Evolutionary conservation across 2,797 vertebrate species (phyloP).

Genomic region (Ibycter americanus): DNA sequence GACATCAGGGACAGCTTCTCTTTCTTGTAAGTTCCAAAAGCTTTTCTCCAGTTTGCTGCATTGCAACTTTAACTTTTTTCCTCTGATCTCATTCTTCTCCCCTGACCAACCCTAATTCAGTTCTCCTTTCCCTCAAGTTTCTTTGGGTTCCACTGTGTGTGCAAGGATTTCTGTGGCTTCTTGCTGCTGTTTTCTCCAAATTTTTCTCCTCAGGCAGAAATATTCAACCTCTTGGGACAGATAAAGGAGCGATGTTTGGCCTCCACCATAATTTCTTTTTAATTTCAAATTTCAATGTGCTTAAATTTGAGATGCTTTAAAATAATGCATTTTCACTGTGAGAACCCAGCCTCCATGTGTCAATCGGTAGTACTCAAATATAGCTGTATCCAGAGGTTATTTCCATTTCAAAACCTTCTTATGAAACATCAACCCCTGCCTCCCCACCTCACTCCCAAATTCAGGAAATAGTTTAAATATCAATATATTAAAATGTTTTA

Average conservation of each 20-base stretch:
- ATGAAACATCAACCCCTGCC: not conserved
- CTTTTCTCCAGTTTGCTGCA: not conserved
- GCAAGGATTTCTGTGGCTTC: not conserved
- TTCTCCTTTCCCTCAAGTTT: not conserved
- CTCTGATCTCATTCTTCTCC: not conserved
- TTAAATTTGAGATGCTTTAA: not conserved
- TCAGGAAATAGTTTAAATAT: not conserved
- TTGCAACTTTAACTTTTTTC: not conserved
- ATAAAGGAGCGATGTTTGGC: not conserved
- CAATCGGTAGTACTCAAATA: not conserved
- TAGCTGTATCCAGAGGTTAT: not conserved
- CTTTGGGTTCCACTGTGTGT: not conserved
- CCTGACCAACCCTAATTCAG: not conserved
- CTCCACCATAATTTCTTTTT: not conserved
- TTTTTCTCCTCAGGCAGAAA: not conserved
- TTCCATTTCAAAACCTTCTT: not conserved
- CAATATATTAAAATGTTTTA: not conserved
- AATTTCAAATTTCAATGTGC: not conserved
- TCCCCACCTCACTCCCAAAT: not conserved
- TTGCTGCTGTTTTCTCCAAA: not conserved
- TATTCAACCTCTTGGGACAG: not conserved
- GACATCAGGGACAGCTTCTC: not conserved
- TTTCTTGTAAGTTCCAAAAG: not conserved
- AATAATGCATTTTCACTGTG: not conserved
- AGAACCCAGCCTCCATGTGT: not conserved